Conservation (phyloP, 2,113 vertebrate genomes). For the Passer domesticus region DNA sequence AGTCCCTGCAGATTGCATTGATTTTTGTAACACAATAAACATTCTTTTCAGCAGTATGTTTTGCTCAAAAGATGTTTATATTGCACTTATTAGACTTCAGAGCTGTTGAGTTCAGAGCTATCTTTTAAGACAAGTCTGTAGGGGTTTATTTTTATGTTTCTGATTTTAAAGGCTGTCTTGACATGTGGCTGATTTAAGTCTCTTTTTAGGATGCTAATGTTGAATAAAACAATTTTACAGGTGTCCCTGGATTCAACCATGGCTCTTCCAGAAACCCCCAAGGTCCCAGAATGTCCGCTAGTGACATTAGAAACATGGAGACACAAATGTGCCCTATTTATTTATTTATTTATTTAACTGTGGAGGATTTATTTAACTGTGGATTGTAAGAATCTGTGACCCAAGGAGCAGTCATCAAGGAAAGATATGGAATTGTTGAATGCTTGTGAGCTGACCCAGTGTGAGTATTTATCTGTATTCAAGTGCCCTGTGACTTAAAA, state of each 20-base stretch:
- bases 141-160: conserved; percentile 14
- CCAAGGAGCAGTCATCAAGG: not conserved
- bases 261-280: not conserved
- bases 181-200: not conserved
- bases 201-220: not conserved
- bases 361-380: not conserved
- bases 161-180: conserved; percentile 16
- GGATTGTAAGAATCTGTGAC: not conserved
- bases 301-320: not conserved
- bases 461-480: not conserved
- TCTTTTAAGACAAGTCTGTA: conserved; percentile 19
- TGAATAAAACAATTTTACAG: not conserved
- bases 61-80: conserved; percentile 49
- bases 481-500: not conserved
- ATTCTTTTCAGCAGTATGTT: not conserved
- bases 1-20: conserved; percentile 28
- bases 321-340: not conserved
- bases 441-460: not conserved
- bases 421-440: not conserved
- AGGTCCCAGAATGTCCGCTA: not conserved
- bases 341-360: not conserved
- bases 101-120: not conserved
- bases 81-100: conserved; percentile 32
- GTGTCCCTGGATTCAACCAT: not conserved
- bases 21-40: conserved; percentile 51